phyloP scores from a whole-genome alignment of 1,140 invertebrate species.

The Andrena cerasifolii region DNA sequence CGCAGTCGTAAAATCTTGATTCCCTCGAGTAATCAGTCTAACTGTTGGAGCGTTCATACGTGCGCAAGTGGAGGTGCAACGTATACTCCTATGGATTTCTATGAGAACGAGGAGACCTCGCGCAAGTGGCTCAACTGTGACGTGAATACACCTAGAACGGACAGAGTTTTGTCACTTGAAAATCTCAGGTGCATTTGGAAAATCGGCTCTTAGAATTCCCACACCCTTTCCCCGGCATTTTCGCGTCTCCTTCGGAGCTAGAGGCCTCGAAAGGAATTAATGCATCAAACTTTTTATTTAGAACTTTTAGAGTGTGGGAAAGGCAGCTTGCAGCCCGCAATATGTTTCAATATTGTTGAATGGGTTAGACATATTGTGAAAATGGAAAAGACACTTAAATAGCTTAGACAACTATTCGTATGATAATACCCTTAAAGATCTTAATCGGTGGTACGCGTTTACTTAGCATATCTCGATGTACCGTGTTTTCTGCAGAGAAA shows the following conservation, averaged over 20 bases:
- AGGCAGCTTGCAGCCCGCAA: background rate
- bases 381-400: too few relatives aligned
- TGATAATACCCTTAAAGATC: too few relatives aligned
- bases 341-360: background rate
- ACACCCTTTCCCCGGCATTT: background rate
- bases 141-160: background rate
- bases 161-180: background rate
- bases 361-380: too few relatives aligned
- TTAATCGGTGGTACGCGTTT: too few relatives aligned
- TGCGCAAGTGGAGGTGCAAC: background rate
- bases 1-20: conserved; percentile 45
- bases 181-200: background rate
- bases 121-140: background rate
- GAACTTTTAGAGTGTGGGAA: too few relatives aligned
- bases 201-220: background rate
- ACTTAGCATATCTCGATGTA: too few relatives aligned
- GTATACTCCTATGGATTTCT: background rate
- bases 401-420: too few relatives aligned
- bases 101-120: background rate
- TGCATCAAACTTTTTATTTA: too few relatives aligned
- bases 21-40: conserved; percentile 30
- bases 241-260: background rate
- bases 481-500: too few relatives aligned
- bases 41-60: conserved; percentile 5
- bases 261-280: too few relatives aligned